Conservation (phyloP, 2,113 vertebrate genomes). For the Furnarius figulus region DNA sequence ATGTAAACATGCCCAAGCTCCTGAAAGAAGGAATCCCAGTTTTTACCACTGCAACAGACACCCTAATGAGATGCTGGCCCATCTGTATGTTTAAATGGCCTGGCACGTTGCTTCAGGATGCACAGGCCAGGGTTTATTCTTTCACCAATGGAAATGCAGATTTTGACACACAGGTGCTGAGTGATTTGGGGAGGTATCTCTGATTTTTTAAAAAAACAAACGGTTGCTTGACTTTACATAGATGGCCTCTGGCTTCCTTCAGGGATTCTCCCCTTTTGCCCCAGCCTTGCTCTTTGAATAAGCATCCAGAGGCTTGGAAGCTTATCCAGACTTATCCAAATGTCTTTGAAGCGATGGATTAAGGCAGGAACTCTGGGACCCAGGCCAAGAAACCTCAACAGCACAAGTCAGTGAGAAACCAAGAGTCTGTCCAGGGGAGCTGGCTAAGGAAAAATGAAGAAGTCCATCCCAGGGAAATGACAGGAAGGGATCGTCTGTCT, state of each 20-base stretch:
- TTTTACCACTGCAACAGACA: not conserved
- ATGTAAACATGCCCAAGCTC: slow-evolving; percentile 23
- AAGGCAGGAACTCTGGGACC: slow-evolving; percentile 62
- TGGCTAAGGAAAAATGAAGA: slow-evolving; percentile 42
- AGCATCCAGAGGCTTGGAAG: slow-evolving; percentile 57
- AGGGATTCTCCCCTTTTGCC: slow-evolving; percentile 23
- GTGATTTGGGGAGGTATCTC: not conserved
- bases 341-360: slow-evolving; percentile 65
- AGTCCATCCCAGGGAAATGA: slow-evolving; percentile 31
- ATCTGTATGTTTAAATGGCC: not conserved
- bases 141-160: not conserved
- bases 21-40: not conserved
- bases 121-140: not conserved
- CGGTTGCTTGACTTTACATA: not conserved
- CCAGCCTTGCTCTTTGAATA: slow-evolving; percentile 9
- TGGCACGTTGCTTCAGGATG: not conserved
- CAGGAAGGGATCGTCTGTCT: slow-evolving; percentile 32
- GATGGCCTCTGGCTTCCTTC: slow-evolving; percentile 50
- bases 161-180: slow-evolving; percentile 22
- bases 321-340: slow-evolving; percentile 61
- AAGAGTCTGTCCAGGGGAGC: slow-evolving; percentile 48
- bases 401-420: slow-evolving; percentile 48
- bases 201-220: not conserved
- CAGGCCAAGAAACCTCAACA: slow-evolving; percentile 56
- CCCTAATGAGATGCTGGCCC: not conserved